Evolutionary conservation across 2,113 vertebrate species (phyloP).

Genomic region (Nesoenas mayeri): DNA sequence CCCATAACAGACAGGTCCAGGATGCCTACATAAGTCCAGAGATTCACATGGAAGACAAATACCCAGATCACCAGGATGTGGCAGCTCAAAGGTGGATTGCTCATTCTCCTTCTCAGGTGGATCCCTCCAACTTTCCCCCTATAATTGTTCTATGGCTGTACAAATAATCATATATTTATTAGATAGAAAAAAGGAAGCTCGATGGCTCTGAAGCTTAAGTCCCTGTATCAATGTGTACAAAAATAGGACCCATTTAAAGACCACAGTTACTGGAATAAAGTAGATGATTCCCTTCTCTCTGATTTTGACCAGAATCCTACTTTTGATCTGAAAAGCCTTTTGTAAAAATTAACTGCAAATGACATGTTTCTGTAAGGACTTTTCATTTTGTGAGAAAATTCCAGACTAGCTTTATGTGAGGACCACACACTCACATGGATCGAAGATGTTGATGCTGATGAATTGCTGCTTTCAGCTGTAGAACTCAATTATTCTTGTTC

Average conservation of each 20-base stretch:
- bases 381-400: slow-evolving; percentile 19
- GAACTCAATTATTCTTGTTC: slow-evolving; percentile 17
- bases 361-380: neutral
- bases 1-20: neutral
- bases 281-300: neutral
- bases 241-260: neutral
- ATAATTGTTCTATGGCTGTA: neutral
- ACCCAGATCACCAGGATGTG: neutral
- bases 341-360: neutral
- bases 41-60: neutral
- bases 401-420: neutral
- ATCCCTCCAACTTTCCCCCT: neutral
- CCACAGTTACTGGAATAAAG: neutral
- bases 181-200: neutral
- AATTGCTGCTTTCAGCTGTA: slow-evolving; percentile 59
- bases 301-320: neutral
- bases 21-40: neutral
- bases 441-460: slow-evolving; percentile 2
- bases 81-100: neutral
- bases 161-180: neutral
- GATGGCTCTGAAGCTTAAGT: neutral
- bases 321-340: slow-evolving; percentile 4
- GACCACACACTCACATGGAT: neutral
- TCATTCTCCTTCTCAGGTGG: neutral
- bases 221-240: neutral